Evolutionary conservation across 2,888 invertebrate species (phyloP).

Genomic region (Sinohyriopsis cumingii): DNA sequence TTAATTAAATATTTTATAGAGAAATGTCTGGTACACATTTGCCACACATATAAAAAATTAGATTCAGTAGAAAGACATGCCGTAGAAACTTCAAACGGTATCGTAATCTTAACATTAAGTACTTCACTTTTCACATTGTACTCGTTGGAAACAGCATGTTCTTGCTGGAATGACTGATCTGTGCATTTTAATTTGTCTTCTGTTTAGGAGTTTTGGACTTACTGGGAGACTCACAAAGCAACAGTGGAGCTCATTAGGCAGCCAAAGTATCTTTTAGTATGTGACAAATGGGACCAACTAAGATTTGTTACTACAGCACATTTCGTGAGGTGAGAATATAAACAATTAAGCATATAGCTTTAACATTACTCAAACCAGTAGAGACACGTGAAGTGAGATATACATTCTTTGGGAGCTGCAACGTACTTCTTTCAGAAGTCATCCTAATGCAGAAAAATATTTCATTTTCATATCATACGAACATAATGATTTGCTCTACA

Average conservation of each 20-base stretch:
- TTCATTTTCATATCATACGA: too few relatives aligned
- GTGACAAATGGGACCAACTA: constrained; percentile 70
- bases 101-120: too few relatives aligned
- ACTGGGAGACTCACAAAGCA: constrained; percentile 68
- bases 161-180: not conserved
- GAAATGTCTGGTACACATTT: too few relatives aligned
- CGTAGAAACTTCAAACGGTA: too few relatives aligned
- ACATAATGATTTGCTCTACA: too few relatives aligned
- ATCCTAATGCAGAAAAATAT: too few relatives aligned
- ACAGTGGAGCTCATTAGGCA: constrained; percentile 62
- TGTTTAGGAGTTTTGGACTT: constrained; percentile 67
- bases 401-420: not conserved
- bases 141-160: too few relatives aligned
- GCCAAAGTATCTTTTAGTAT: constrained; percentile 67
- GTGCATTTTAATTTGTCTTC: not conserved
- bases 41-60: too few relatives aligned
- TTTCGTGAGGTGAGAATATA: constrained; percentile 64
- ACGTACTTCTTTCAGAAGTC: not conserved
- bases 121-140: too few relatives aligned
- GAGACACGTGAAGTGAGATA: not conserved
- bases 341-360: too few relatives aligned
- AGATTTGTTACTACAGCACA: constrained; percentile 67
- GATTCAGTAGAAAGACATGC: too few relatives aligned
- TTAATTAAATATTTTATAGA: too few relatives aligned
- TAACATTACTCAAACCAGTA: not conserved